Conservation (phyloP, 30 jellyfish, hydroid and myxozoan genomes). For the Hydractinia echinata region DNA sequence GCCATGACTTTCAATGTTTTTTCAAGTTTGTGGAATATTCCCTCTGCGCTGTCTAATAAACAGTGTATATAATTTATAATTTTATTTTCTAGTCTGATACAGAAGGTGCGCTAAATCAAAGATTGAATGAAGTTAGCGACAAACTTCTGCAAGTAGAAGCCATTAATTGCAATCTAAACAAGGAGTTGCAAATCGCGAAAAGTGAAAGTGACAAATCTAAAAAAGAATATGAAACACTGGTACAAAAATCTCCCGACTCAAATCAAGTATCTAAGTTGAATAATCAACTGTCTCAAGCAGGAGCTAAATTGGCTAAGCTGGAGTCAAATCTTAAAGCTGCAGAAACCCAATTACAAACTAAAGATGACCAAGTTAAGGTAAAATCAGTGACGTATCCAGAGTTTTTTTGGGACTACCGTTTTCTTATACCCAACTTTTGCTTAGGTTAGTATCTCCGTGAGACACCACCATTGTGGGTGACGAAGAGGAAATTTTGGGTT, state of each 20-base stretch:
- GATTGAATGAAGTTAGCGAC: slow-evolving; percentile 53
- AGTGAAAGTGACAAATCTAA: slow-evolving; percentile 18
- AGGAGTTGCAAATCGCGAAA: slow-evolving; percentile 44
- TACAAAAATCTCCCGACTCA: neutral
- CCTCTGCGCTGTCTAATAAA: too few relatives aligned
- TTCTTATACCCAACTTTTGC: too few relatives aligned
- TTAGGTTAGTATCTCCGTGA: too few relatives aligned
- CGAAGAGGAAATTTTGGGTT: too few relatives aligned
- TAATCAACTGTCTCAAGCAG: neutral
- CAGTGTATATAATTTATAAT: neutral
- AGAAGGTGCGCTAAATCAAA: slow-evolving; percentile 41
- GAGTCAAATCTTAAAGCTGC: neutral
- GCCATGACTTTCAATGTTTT: neutral
- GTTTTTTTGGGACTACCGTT: too few relatives aligned
- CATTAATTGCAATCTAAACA: slow-evolving; percentile 39
- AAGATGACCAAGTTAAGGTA: slow-evolving; percentile 6
- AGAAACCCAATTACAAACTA: neutral
- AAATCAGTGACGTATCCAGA: too few relatives aligned
- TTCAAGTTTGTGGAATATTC: neutral
- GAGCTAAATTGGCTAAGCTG: slow-evolving; percentile 10
- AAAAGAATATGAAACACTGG: slow-evolving; percentile 24
- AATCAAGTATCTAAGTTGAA: slow-evolving; percentile 12
- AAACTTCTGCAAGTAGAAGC: slow-evolving; percentile 55
- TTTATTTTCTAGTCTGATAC: slow-evolving; percentile 47
- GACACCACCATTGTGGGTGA: too few relatives aligned